Base-by-base conservation (phyloP, 2,797 vertebrate species). In the Pseudomugil tenellus region DNA sequence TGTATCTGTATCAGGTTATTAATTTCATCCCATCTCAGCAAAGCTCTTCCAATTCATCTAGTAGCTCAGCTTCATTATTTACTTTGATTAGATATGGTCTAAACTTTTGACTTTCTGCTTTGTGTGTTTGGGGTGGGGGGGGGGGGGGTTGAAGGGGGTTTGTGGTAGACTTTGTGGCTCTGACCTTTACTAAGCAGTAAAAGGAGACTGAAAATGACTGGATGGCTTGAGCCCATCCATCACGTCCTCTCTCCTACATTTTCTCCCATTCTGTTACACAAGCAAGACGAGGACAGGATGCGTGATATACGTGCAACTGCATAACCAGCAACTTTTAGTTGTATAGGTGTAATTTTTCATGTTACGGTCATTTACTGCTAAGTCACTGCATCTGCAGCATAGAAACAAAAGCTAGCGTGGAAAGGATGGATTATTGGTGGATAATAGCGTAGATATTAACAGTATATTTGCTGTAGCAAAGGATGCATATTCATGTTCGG, bases 131-230 rank as follows among this genome's bases (percentile, higher is more conserved):
- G n/a, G n/a, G n/a, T n/a, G n/a, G n/a, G n/a, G n/a, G n/a, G n/a
- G n/a, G n/a, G n/a, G n/a, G n/a, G n/a, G n/a, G n/a, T n/a, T n/a
- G n/a, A n/a, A n/a, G n/a, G n/a, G n/a, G n/a, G n/a, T n/a, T n/a
- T n/a, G 62, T 25, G 68, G 62, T 69, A 13, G 49, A 12, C 23
- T 77, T 85, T 69, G 77, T 67, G 29, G 48, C 53, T 70, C 63
- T 85, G 86, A 87, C 88, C 83, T 92, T 91, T 86, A 23, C n/a
- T 52, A 28, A 67, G 70, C 76, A 72, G 43, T 83, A 74, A 80
- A 77, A 80, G 43, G 63, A 0, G 52, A n/a, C 74, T 19, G 17
- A 25, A 70, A 75, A 72, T 59, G 65, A 77, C 70, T 70, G 19
- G 19, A 46, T 84, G 76, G 74, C 85, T 81, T 89, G 53, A 76